Evolutionary conservation across 1,140 invertebrate species (phyloP).

Genomic region (Limonius californicus): DNA sequence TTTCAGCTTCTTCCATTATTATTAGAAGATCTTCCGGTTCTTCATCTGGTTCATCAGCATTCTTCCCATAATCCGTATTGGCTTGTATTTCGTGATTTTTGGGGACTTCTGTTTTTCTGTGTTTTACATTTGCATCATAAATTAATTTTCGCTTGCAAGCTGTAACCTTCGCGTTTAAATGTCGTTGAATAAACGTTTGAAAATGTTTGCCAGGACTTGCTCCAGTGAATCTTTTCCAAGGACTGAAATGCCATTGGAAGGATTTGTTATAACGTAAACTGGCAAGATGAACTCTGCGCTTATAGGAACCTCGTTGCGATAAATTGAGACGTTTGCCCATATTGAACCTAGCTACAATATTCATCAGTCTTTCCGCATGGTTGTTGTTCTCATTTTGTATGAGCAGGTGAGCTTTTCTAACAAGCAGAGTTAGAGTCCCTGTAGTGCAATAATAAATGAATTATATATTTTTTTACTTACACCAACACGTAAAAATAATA

Average conservation of each 20-base stretch:
- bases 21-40: not conserved
- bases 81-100: not conserved
- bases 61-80: not conserved
- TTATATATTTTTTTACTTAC: too few species aligned
- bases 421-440: too few species aligned
- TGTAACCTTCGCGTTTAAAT: not conserved
- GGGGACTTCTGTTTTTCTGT: not conserved
- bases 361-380: not conserved
- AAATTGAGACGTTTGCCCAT: constrained; percentile 9
- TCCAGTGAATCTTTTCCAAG: not conserved
- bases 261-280: not conserved
- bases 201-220: not conserved
- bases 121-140: constrained; percentile 6
- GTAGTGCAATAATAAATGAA: too few species aligned
- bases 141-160: too few species aligned
- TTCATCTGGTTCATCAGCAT: not conserved
- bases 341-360: not conserved
- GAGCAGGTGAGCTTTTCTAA: not conserved
- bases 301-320: constrained; percentile 1
- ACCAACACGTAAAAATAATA: too few species aligned
- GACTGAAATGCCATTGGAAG: not conserved
- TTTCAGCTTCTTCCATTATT: not conserved
- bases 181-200: not conserved
- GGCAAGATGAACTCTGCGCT: not conserved
- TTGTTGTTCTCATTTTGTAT: constrained; percentile 9